Conservation (phyloP, 2,888 invertebrate species). For the Spicauda simplicius region DNA sequence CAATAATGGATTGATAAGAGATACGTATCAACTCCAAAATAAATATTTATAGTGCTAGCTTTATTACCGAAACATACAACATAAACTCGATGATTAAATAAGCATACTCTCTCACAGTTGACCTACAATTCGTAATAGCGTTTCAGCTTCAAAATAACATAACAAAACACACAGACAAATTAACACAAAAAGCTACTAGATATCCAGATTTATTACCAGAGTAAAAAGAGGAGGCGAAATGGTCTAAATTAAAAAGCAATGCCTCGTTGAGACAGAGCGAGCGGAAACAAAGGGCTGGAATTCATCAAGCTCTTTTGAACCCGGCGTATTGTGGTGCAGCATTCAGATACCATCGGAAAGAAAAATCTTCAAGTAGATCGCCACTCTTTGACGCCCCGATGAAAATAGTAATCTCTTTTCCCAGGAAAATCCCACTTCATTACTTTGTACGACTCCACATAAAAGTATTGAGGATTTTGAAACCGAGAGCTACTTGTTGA, state of each 20-base stretch:
- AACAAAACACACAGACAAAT: conserved; percentile 36
- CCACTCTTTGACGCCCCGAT: conserved; percentile 77
- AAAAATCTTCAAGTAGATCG: conserved; percentile 76
- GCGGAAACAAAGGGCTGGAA: conserved; percentile 80
- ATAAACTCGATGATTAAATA: no score
- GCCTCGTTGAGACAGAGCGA: conserved; percentile 77
- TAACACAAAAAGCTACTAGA: conserved; percentile 53
- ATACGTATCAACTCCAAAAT: no score
- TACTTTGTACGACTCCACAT: conserved; percentile 66
- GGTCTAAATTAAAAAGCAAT: conserved; percentile 83
- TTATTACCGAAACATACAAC: no score
- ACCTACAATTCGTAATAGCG: not conserved
- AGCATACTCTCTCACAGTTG: not conserved
- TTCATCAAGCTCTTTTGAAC: conserved; percentile 84
- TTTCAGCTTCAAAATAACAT: not conserved
- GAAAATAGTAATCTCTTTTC: conserved; percentile 72
- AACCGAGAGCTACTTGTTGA: conserved; percentile 72
- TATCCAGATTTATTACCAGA: conserved; percentile 75
- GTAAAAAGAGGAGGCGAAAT: conserved; percentile 75
- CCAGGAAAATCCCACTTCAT: conserved; percentile 69
- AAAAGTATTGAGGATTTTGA: conserved; percentile 66
- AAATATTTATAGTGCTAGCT: no score
- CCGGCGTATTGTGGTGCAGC: conserved; percentile 71
- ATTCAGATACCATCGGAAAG: conserved; percentile 76
- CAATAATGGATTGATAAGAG: no score